Evolutionary conservation across 2,797 vertebrate species (phyloP).

Genomic region (Manis pentadactyla): DNA sequence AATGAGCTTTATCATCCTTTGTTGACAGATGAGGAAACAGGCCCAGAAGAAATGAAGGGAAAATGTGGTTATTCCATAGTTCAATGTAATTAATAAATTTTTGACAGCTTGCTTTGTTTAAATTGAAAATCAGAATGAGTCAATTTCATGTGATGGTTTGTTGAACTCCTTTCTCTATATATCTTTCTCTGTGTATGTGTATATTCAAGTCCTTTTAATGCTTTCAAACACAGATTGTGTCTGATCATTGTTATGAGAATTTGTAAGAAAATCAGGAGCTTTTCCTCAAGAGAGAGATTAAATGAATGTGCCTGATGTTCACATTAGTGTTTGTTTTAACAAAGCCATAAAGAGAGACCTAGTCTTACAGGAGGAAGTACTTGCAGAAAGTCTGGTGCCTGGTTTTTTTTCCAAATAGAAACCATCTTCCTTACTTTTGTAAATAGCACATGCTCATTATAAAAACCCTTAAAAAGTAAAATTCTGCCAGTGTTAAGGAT

Average conservation of each 20-base stretch:
- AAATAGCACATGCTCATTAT: background rate
- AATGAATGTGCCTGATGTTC: slow-evolving; percentile 56
- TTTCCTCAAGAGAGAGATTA: slow-evolving; percentile 69
- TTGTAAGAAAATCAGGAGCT: slow-evolving; percentile 50
- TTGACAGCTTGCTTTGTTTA: background rate
- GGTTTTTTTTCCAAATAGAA: background rate
- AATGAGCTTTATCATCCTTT: background rate
- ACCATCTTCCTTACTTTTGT: background rate
- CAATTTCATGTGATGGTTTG: background rate
- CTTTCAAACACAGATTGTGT: background rate
- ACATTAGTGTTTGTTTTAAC: slow-evolving; percentile 46
- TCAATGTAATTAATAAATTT: background rate
- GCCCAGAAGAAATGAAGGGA: background rate
- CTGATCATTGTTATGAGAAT: background rate
- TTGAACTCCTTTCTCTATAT: background rate
- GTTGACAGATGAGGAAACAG: slow-evolving; percentile 29
- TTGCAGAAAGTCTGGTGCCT: background rate
- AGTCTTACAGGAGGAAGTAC: slow-evolving; percentile 34
- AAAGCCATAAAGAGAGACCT: slow-evolving; percentile 47
- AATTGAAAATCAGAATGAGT: slow-evolving; percentile 42
- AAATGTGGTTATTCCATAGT: background rate
- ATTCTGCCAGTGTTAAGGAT: background rate
- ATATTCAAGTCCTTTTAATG: background rate
- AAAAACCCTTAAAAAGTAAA: slow-evolving; percentile 8
- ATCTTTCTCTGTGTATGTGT: background rate